Evolutionary conservation across 2,113 vertebrate genomes (phyloP), one percentile per base, ranked within the genome.

Genomic region (Sminthopsis crassicaudata): DNA sequence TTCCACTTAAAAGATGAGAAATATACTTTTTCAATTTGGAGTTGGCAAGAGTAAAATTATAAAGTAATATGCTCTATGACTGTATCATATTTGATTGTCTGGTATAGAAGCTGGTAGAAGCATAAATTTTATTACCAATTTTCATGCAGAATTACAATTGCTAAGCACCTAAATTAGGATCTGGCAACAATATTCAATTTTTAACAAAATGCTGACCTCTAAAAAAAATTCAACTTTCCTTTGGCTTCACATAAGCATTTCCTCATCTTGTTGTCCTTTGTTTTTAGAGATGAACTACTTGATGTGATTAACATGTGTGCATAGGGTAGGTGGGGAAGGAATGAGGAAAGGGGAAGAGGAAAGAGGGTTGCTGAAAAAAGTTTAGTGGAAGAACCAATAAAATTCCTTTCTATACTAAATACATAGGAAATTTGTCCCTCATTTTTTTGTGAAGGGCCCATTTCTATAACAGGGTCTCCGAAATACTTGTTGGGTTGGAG

Each of bases 1-100:
- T 96, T 96, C 89, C 50, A 95, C 52, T 84, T 92, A 94, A 95
- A 94, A 91, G 3, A 24, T 84, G 91, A 96, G 91, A 52, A 93
- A 93, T 94, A 25, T 54, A 89, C 88, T 94, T 97, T 95, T 93
- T 89, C 53, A 93, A 1, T 48, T 90, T 95, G 94, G 46, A 48
- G 67, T 55, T 36, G 90, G 52, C 76, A n/a, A 94, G 25, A 96
- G 91, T 90, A 95, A 96, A 96, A 92, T 92, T n/a, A 89, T 93
- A 55, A 91, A 94, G 54, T 50, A 67, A 52, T 96, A 92, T 92
- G 46, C 36, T 23, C 96, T 94, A 57, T 94, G 91, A 91, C 25
- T 95, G 25, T 91, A 12, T 93, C 53, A 55, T 1, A 89, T 96
- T 94, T 96, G 96, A 52, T 92, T 53, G 22, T 24, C 42, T 54